Evolutionary conservation across 2,113 vertebrate genomes (phyloP), one percentile per base, ranked within the genome.

Genomic region (Speoplatyrhinus poulsoni): DNA sequence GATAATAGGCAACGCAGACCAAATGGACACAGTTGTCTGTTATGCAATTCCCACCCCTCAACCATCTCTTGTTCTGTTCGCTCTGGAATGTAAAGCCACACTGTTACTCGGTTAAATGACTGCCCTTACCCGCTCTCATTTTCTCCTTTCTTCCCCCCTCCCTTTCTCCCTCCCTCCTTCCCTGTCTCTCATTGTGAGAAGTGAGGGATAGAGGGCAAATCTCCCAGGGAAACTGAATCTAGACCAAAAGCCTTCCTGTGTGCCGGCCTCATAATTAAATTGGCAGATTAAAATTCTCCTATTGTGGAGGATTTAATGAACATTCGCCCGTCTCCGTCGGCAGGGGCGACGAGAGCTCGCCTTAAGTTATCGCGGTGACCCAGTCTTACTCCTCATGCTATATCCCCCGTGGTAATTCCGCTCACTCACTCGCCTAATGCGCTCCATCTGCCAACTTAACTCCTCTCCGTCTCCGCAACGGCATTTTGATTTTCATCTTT

Each of bases 301-400:
- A 87, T 85, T 85, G 84, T 83, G 77, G 64, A 79, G 82, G 70
- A 55, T 84, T 86, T 85, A 87, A 87, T 89, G 85, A 89, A 86
- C 84, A 86, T 86, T 85, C 85, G 82, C 71, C 41, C 19, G 60
- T 72, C 82, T 78, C 62, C 9, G 66, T 70, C 55, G 74, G 65
- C 77, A 56, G 69, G 26, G 84, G 77, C 73, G 80, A 85, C 54
- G 70, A 36, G 78, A 77, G 80, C 76, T 77, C 69, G 68, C 75
- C 79, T 71, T 74, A 54, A 70, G 79, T 74, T 77, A 82, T 87
- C 65, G 50, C 66, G 3, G 16, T 77, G 73, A 87, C 82, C 74
- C 75, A 69, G 50, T 81, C 81, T 54, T 61, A 16, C 80, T n/a
- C 19, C 60, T 54, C 17, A 26, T 8, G 67, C n/a, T 53, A 16